Evolutionary conservation across 35 echinoderm and acorn worm species (phyloP), one percentile per base, ranked within the genome.

Genomic region (Holothuria glaberrima): DNA sequence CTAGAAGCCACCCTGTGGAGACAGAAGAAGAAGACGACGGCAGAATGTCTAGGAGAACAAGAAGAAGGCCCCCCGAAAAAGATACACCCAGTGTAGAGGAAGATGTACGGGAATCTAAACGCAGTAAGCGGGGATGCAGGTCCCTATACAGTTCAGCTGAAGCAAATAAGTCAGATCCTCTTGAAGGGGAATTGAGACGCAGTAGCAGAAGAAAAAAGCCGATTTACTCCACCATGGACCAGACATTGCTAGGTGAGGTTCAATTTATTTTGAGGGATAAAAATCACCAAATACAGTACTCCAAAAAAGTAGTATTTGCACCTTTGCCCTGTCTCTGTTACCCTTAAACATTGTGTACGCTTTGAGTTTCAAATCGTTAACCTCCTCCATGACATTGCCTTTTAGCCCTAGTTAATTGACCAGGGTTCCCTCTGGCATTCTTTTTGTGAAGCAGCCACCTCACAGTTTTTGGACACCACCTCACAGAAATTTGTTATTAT

Each of bases 181-280:
- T 19, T 14, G 83, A 94, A 71, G 72, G 25, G 34, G 59, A 35
- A 21, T 71, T 84, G 12, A 57, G 93, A 25, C 83, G 93, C 19
- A 94, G 93, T 33, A 78, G 60, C 33, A 69, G 93, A 70, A 75
- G 58, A 6, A 63, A 89, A 33, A 94, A 94, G 21, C 90, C 83
- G 58, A 88, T 94, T 24, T 94, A 94, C 35, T 62, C 70, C 24
- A 91, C 93, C 22, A 94, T 94, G 93, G 87, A 94, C 84, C 89
- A 90, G 56, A 91, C 27, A n/a, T 30, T 94, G 35, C 28, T 94
- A 30, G 88, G 93, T 88, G 87, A 81, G 65, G 28, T 6, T 54
- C 0, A 12, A 54, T 54, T 54, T 14, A 14, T 41, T 7, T 5
- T 14, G 5, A 17, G 50, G 0, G 16, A 54, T 14, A 5, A 54